Conservation (phyloP, 2,113 vertebrate genomes). For the Bubo bubo region DNA sequence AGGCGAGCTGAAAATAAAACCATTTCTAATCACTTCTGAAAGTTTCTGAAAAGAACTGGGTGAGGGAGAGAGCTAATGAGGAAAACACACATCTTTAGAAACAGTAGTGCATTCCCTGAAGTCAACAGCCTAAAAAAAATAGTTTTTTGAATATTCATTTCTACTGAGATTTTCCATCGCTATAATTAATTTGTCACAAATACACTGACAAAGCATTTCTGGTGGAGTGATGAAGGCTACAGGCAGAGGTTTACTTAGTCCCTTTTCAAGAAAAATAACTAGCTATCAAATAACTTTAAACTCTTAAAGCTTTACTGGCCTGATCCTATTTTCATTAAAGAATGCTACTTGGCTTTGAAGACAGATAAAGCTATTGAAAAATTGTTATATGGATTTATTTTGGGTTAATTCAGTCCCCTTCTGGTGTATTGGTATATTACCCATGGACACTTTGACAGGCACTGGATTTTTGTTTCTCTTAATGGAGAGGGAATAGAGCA, state of each 20-base stretch:
- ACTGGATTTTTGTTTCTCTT: neutral
- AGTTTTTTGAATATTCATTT: slow-evolving; percentile 15
- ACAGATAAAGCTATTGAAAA: slow-evolving; percentile 18
- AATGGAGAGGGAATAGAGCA: neutral
- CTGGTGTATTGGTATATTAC: neutral
- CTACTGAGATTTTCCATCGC: neutral
- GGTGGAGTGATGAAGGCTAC: slow-evolving; percentile 50
- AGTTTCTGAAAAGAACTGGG: slow-evolving; percentile 21
- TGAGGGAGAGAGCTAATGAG: slow-evolving; percentile 26
- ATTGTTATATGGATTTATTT: neutral
- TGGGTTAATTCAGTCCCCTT: neutral
- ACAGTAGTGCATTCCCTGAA: slow-evolving; percentile 16
- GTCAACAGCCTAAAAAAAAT: neutral
- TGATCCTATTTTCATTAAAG: slow-evolving; percentile 35
- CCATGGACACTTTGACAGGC: neutral
- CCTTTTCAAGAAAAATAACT: slow-evolving; percentile 60
- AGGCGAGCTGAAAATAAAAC: slow-evolving; percentile 30
- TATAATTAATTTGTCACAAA: slow-evolving; percentile 68
- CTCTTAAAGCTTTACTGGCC: slow-evolving; percentile 32
- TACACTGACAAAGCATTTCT: slow-evolving; percentile 55
- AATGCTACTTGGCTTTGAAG: slow-evolving; percentile 32
- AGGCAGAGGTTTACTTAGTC: slow-evolving; percentile 46
- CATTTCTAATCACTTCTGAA: slow-evolving; percentile 41
- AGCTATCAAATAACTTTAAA: slow-evolving; percentile 48
- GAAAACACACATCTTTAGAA: neutral